phyloP scores from a whole-genome alignment of 2,113 vertebrate species.

The Phalacrocorax aristotelis region DNA sequence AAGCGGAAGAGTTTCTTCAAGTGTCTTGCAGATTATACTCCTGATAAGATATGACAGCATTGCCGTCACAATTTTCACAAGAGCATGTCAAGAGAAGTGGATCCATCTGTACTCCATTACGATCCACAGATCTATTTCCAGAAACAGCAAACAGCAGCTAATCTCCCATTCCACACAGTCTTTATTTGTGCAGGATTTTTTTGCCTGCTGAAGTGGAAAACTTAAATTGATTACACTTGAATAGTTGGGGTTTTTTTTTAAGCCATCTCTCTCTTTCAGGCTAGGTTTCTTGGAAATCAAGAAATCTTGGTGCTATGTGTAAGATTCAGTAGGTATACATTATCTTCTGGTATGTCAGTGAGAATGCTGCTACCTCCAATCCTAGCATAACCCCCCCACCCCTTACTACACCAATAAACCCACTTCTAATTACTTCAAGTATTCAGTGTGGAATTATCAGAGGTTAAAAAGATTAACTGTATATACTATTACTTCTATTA shows the following conservation, averaged over 20 bases:
- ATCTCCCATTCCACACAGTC: not conserved
- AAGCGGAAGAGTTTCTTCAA: not conserved
- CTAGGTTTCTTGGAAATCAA: not conserved
- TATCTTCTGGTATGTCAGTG: not conserved
- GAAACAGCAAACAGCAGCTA: not conserved
- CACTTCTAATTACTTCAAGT: not conserved
- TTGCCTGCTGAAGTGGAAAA: not conserved
- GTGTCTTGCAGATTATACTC: not conserved
- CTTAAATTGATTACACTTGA: not conserved
- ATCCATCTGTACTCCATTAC: not conserved
- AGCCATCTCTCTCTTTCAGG: not conserved
- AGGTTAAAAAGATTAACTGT: not conserved
- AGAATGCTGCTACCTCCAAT: not conserved
- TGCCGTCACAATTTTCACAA: not conserved
- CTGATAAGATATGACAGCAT: not conserved
- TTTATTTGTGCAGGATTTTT: not conserved
- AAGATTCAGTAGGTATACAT: not conserved
- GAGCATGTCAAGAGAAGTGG: not conserved
- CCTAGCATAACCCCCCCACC: not conserved
- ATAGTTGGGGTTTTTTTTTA: too few relatives aligned
- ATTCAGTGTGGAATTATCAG: not conserved
- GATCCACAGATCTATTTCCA: not conserved
- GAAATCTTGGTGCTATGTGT: not conserved
- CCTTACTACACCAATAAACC: not conserved
- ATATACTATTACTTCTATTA: not conserved